Evolutionary conservation across 2,888 invertebrate species (phyloP).

Genomic region (Thereva unica): DNA sequence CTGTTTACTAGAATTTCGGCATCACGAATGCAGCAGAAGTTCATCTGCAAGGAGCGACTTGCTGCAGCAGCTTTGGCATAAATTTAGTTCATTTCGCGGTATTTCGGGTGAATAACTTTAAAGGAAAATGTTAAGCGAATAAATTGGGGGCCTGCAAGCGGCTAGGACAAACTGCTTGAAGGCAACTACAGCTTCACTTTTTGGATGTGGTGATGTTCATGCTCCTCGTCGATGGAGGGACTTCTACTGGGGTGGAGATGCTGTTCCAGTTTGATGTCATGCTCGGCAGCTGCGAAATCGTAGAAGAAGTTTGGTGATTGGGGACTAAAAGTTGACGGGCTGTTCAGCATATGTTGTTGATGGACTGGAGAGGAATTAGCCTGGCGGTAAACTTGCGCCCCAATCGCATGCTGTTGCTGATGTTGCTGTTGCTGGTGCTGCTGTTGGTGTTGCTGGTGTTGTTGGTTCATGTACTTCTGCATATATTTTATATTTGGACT

Average conservation of each 20-base stretch:
- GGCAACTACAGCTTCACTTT: too few species aligned
- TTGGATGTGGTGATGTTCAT: slow-evolving; percentile 39
- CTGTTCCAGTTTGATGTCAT: slow-evolving; percentile 45
- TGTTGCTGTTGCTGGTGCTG: slow-evolving; percentile 42
- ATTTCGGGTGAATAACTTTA: too few species aligned
- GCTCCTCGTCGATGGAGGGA: slow-evolving; percentile 52
- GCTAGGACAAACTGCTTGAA: too few species aligned
- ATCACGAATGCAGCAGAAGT: too few species aligned
- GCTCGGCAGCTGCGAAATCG: slow-evolving; percentile 39
- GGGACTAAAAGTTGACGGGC: slow-evolving; percentile 44
- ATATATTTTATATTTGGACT: slow-evolving; percentile 43
- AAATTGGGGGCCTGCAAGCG: too few species aligned
- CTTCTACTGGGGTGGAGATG: slow-evolving; percentile 48
- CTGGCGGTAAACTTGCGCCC: slow-evolving; percentile 39
- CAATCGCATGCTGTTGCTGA: slow-evolving; percentile 36
- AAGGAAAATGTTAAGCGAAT: too few species aligned
- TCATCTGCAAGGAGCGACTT: too few species aligned
- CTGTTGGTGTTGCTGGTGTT: slow-evolving; percentile 32
- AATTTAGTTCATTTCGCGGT: too few species aligned
- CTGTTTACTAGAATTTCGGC: too few species aligned
- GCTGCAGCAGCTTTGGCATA: too few species aligned
- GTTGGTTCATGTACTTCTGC: slow-evolving; percentile 36
- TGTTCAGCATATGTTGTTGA: slow-evolving; percentile 29
- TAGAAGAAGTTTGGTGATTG: slow-evolving; percentile 46
- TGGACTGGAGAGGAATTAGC: slow-evolving; percentile 33